Base-by-base conservation (phyloP, 2,113 vertebrate species). In the Nibea coibor region DNA sequence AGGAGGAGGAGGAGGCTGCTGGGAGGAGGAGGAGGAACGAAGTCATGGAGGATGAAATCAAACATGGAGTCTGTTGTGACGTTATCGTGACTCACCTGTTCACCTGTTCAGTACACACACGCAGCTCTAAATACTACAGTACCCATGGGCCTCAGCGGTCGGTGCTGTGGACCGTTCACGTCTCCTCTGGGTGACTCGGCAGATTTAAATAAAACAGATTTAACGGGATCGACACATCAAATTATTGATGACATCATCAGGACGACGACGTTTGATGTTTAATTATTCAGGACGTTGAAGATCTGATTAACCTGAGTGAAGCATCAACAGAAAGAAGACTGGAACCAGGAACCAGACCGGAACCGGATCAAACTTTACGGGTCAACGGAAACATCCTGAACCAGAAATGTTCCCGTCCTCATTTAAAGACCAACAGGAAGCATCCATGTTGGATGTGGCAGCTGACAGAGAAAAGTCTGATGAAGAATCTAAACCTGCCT, bases 231-330 rank as follows among this genome's bases (percentile, higher is more conserved):
- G n/a, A n/a, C n/a, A n/a, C 17, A 16, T 10, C 15, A 65, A 24
- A 24, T 15, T n/a, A n/a, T 1, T 16, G 24, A 12, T 64, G 6
- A 26, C 15, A 26, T 47, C 15, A 24, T 50, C 4, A 42, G 14
- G 9, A 10, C 10, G 0, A 16, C 17, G 24, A 22, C 0, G 14
- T 69, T 43, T 56, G 53, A n/a, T 31, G 5, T 56, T 19, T 7
- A 7, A 7, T 19, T 45, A 45, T 57, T 43, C 0, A 0, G n/a
- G 16, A 16, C 1, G 3, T 43, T 43, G 0, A 56, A 15, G 3
- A 15, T 45, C 22, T 71, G 39, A 11, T 57, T 17, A 57, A 57
- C 68, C 53, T 45, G 53, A 71, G 53, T 26, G 68, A 12, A 1
- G 14, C 35, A 24, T 26, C 16, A 26, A 57, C 8, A 39, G 31